Evolutionary conservation across 1,140 invertebrate genomes (phyloP).

Genomic region (Teleopsis dalmanni): DNA sequence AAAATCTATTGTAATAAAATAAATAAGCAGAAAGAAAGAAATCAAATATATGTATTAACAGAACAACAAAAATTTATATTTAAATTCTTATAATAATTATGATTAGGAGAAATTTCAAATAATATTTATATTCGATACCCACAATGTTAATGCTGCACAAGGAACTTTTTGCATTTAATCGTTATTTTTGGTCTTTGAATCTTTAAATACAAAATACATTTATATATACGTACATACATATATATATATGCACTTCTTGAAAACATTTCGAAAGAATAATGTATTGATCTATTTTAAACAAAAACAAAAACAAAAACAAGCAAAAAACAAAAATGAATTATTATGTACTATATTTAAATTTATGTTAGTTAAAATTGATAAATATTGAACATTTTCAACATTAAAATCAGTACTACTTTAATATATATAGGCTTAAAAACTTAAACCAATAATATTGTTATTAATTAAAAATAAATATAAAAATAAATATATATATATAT

Average conservation of each 20-base stretch:
- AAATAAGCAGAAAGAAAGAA: too few species aligned
- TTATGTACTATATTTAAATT: background rate
- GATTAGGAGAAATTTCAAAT: too few species aligned
- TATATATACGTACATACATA: slow-evolving; percentile 7
- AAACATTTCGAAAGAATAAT: slow-evolving; percentile 17
- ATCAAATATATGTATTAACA: too few species aligned
- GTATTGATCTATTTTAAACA: slow-evolving; percentile 6
- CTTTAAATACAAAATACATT: background rate
- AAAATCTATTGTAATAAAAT: too few species aligned
- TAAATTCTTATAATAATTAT: too few species aligned
- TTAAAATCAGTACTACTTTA: background rate
- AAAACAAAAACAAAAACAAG: slow-evolving; percentile 9
- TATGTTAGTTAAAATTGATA: too few species aligned
- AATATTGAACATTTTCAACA: background rate
- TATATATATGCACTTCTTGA: slow-evolving; percentile 22
- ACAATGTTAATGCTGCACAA: slow-evolving; percentile 43
- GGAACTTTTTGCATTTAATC: slow-evolving; percentile 41
- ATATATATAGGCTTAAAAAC: background rate
- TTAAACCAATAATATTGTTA: background rate
- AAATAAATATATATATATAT: slow-evolving; percentile 1
- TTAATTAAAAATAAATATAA: slow-evolving; percentile 1
- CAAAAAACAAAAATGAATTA: slow-evolving; percentile 14
- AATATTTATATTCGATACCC: too few species aligned
- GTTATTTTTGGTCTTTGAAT: slow-evolving; percentile 29
- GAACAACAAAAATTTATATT: too few species aligned